Evolutionary conservation across 2,797 vertebrate genomes (phyloP).

Genomic region (Chelidonichthys spinosus): DNA sequence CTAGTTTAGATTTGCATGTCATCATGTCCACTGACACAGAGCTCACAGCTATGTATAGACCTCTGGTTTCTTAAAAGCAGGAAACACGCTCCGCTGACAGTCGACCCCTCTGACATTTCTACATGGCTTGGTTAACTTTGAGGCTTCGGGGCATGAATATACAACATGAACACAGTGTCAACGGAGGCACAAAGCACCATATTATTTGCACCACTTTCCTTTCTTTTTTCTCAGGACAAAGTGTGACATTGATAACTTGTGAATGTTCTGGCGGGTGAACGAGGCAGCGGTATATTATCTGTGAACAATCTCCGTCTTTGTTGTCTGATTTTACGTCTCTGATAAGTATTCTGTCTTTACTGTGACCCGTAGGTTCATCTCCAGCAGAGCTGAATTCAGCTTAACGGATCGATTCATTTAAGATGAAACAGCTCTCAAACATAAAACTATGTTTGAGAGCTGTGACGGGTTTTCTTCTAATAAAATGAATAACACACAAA

Average conservation of each 20-base stretch:
- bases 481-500: neutral
- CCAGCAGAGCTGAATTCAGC: neutral
- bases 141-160: constrained; percentile 22
- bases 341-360: neutral
- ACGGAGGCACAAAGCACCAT: constrained; percentile 25
- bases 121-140: constrained; percentile 50
- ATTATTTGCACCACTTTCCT: constrained; percentile 29
- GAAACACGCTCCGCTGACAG: constrained; percentile 47
- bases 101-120: constrained; percentile 48
- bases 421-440: neutral
- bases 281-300: constrained; percentile 11
- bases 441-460: neutral
- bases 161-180: constrained; percentile 27
- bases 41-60: constrained; percentile 39
- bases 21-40: constrained; percentile 32
- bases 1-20: constrained; percentile 32
- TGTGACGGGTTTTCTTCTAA: neutral
- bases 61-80: constrained; percentile 44
- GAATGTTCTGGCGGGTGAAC: neutral
- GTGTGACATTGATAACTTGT: constrained; percentile 33
- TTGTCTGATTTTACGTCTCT: no score
- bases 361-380: neutral
- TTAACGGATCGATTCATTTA: neutral
- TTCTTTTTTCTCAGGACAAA: constrained; percentile 14
- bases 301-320: constrained; percentile 8